Conservation (phyloP, 2,888 invertebrate genomes). For the Danaus chrysippus region DNA sequence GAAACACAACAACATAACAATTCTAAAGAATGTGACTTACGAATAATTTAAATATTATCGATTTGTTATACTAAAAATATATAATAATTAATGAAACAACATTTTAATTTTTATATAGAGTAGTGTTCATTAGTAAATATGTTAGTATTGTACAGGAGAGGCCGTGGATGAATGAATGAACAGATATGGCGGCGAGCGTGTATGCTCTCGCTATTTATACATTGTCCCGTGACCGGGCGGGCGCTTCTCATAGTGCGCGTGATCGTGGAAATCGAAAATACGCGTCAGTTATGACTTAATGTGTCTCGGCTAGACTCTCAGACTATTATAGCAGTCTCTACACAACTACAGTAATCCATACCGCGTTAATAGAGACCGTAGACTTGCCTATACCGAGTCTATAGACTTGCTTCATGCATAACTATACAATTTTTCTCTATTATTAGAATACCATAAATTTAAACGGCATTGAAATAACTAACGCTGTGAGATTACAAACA, state of each 20-base stretch:
- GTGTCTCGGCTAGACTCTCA: not conserved
- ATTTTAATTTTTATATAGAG: no score
- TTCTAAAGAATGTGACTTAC: not conserved
- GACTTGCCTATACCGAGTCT: no score
- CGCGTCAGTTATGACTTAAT: not conserved
- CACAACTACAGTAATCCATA: no score
- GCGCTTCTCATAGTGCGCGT: slow-evolving; percentile 14
- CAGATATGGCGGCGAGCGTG: slow-evolving; percentile 4
- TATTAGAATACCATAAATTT: not conserved
- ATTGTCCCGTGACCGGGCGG: slow-evolving; percentile 20
- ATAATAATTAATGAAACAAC: no score
- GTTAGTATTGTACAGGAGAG: not conserved
- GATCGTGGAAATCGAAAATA: slow-evolving; percentile 16
- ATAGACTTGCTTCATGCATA: no score
- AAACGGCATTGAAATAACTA: not conserved
- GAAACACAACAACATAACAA: not conserved
- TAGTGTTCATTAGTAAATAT: no score
- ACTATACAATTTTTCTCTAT: not conserved
- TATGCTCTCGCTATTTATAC: slow-evolving; percentile 21
- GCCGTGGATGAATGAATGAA: slow-evolving; percentile 11
- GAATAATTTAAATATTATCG: no score
- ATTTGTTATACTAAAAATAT: no score
- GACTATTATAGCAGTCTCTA: no score
- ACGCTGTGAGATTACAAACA: not conserved
- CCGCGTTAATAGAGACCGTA: no score